Evolutionary conservation across 2,888 invertebrate genomes (phyloP).

Genomic region (Fragum sueziense): DNA sequence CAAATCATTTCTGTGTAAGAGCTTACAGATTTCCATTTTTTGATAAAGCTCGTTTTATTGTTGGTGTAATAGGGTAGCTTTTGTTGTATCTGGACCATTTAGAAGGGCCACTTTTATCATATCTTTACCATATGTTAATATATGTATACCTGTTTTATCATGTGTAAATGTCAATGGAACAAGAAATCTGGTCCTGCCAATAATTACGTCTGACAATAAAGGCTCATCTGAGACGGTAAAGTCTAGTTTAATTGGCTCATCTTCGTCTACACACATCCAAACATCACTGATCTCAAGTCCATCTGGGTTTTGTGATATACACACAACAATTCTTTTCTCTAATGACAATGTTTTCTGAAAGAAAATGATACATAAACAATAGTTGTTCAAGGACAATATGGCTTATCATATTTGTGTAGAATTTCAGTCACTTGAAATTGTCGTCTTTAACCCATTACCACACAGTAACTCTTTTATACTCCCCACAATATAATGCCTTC

Average conservation of each 20-base stretch:
- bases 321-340: not conserved
- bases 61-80: too few relatives aligned
- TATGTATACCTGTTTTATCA: slow-evolving; percentile 40
- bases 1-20: too few relatives aligned
- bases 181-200: slow-evolving; percentile 43
- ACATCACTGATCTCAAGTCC: slow-evolving; percentile 10
- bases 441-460: too few relatives aligned
- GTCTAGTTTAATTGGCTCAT: not conserved
- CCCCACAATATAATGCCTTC: too few relatives aligned
- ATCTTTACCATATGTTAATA: too few relatives aligned
- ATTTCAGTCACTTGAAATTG: too few relatives aligned
- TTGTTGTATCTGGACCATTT: too few relatives aligned
- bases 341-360: slow-evolving; percentile 3
- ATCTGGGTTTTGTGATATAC: not conserved
- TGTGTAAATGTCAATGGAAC: slow-evolving; percentile 46
- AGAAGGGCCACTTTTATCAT: too few relatives aligned
- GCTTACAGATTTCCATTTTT: too few relatives aligned
- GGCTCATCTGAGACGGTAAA: not conserved
- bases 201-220: slow-evolving; percentile 8
- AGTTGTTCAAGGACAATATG: not conserved
- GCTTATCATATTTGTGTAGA: too few relatives aligned
- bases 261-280: not conserved
- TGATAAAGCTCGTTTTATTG: too few relatives aligned
- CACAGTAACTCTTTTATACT: too few relatives aligned
- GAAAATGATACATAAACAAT: not conserved